Base-by-base conservation (phyloP, 2,888 invertebrate species). In the Spodoptera exigua region DNA sequence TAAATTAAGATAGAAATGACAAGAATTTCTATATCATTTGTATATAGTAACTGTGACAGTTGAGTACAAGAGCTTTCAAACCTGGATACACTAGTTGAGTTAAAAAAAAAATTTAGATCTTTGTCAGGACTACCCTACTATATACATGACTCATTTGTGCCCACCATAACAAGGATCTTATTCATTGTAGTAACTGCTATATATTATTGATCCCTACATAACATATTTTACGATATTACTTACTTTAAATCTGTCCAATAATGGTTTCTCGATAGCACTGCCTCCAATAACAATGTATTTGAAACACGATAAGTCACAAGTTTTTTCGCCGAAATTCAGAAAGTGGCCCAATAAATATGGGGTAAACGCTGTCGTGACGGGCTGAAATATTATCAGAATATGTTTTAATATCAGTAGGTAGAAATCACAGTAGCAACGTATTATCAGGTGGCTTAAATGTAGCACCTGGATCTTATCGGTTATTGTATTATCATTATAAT, bases 221-320 rank as follows among this genome's bases (percentile, higher is more conserved):
- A 35, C 37, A 43, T 27, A 49, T 60, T 41, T 51, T 51, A 41
- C 46, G 44, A 65, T 56, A 59, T 74, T 75, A 85, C 87, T 85
- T 78, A 88, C 88, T 76, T 61, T 83, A 73, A 89, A 82, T 79
- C 74, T 79, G 58, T 87, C 83, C 47, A 82, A 65, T 71, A 89
- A 72, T 65, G 80, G 69, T 56, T 84, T 87, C 21, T 86, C 85
- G 47, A 88, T 80, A 47, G 82, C 77, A 70, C 85, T 81, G 57
- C 89, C 87, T 18, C 85, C 85, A 64, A 89, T 85, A 61, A 78
- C 73, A 65, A 89, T 85, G 74, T 80, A 78, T 79, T 80, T 85
- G 79, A 90, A 89, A 61, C 80, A 85, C 47, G 87, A 83, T 74
- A 90, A 78, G 80, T 89, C 87, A 78, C 87, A 87, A 64, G 80